Evolutionary conservation across 2,888 invertebrate genomes (phyloP).

Genomic region (Drosophila lacicola): DNA sequence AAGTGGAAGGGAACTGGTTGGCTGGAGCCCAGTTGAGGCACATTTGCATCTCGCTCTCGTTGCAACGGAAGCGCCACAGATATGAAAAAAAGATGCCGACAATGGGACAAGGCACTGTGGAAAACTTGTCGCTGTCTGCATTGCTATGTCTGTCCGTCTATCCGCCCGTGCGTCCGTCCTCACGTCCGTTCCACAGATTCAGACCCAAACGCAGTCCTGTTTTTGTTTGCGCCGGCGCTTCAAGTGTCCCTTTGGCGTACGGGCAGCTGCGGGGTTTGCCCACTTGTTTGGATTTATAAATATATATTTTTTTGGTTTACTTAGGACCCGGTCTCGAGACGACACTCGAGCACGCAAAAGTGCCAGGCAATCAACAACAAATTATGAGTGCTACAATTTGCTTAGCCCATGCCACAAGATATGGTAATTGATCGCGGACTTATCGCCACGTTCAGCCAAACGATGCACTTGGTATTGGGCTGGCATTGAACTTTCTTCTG

Average conservation of each 20-base stretch:
- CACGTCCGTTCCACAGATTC: constrained; percentile 15
- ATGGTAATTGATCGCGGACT: constrained; percentile 49
- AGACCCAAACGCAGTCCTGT: constrained; percentile 44
- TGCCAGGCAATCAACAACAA: constrained; percentile 81
- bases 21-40: constrained; percentile 13
- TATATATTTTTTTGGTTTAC: constrained; percentile 61
- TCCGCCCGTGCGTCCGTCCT: neutral
- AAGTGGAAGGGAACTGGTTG: constrained; percentile 16
- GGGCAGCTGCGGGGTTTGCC: constrained; percentile 28
- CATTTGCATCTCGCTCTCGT: constrained; percentile 71
- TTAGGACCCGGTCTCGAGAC: constrained; percentile 54
- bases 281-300: constrained; percentile 80
- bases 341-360: constrained; percentile 52
- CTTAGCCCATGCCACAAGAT: constrained; percentile 35
- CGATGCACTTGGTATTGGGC: constrained; percentile 53
- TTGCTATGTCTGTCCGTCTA: neutral
- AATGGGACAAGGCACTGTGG: constrained; percentile 34
- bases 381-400: constrained; percentile 79
- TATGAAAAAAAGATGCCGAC: constrained; percentile 77
- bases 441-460: constrained; percentile 41
- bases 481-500: constrained; percentile 74
- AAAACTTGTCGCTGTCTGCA: constrained; percentile 38
- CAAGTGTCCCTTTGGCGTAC: constrained; percentile 70
- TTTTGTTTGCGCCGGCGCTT: constrained; percentile 79
- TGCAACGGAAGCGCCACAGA: constrained; percentile 79